A percentile compares a stretch with the other conserved stretches of the same genome.
Conservation (phyloP, 2,888 invertebrate species). For the Erebia epiphron region DNA sequence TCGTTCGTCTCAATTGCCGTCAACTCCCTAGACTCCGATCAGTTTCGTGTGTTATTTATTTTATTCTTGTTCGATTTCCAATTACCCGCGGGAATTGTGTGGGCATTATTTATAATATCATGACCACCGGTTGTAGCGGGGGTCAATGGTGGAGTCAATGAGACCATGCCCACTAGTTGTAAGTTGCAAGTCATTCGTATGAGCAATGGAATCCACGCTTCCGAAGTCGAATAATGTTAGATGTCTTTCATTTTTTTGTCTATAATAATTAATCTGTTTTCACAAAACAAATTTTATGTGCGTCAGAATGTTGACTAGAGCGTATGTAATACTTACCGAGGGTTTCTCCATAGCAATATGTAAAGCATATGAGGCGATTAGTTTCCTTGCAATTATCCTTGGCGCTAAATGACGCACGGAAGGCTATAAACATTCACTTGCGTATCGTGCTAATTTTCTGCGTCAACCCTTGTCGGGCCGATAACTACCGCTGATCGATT, state of each 20-base stretch:
- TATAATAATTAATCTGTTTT: conserved; percentile 25
- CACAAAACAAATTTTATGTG: conserved; percentile 23
- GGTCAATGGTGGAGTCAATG: conserved; percentile 80
- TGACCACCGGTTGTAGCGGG: conserved; percentile 65
- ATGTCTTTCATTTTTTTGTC: conserved; percentile 24
- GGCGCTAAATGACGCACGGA: conserved; percentile 69
- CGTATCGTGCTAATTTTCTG: conserved; percentile 77
- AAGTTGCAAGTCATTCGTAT: conserved; percentile 78
- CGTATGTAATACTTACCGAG: conserved; percentile 7
- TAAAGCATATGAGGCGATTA: conserved; percentile 27
- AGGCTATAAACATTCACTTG: conserved; percentile 74
- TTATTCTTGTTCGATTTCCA: conserved; percentile 58
- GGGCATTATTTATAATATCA: conserved; percentile 75
- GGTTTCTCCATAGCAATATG: conserved; percentile 4
- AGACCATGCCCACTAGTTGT: conserved; percentile 73
- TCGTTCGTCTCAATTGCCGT: conserved; percentile 18
- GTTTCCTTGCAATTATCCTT: conserved; percentile 64
- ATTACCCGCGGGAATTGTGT: conserved; percentile 69
- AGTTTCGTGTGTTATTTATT: conserved; percentile 54
- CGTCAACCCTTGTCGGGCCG: conserved; percentile 74
- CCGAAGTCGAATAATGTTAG: conserved; percentile 67
- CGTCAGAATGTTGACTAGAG: neutral
- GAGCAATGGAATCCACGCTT: conserved; percentile 75
- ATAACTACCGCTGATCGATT: conserved; percentile 80
- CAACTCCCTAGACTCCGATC: conserved; percentile 57